Base-by-base conservation (phyloP, 2,797 vertebrate genomes). In the Typhlichthys eigenmanni region DNA sequence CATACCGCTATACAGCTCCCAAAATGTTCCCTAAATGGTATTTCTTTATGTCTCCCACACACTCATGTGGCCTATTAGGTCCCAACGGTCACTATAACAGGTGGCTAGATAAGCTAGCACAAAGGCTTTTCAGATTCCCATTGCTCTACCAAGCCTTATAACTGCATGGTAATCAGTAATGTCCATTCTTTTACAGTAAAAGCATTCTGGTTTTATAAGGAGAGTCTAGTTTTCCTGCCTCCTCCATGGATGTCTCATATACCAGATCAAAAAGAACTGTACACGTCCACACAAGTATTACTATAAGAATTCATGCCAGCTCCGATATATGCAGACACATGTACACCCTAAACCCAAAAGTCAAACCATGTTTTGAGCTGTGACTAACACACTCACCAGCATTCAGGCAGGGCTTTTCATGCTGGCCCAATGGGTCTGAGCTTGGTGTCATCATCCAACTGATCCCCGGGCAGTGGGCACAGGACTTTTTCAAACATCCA, bases 401-500 rank as follows among this genome's bases (percentile, higher is more conserved):
- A 75, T 82, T 75, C 68, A 75, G 69, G 71, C 69, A 70, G 69
- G 62, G 79, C 66, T 82, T 89, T 89, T 87, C 75, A 90, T 79
- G 72, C 78, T 62, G 46, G 57, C 79, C 86, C 87, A 91, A 85
- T 69, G 69, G 73, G 75, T 81, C 75, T 60, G 74, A 69, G 59
- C 55, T 78, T 84, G 73, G 75, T 78, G 62, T 68, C 78, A 80
- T 88, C 81, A 80, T 88, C 81, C 78, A 66, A 86, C 83, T 87
- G 68, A 68, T 69, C 72, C 76, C 80, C 74, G 78, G 71, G 69
- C 64, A 52, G 51, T 75, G 78, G 71, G 69, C 64, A 52, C 54
- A 51, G 67, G 57, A 50, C 29, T 47, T 9, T 13, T 45, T 19
- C 29, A 49, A 47, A 78, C 66, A 66, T 71, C 71, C 61, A 82